These are phyloP conservation scores for Eleginops maclovinus DNA, from an alignment of 2,113 vertebrate genomes.

Conservation along the genomic window DNA sequence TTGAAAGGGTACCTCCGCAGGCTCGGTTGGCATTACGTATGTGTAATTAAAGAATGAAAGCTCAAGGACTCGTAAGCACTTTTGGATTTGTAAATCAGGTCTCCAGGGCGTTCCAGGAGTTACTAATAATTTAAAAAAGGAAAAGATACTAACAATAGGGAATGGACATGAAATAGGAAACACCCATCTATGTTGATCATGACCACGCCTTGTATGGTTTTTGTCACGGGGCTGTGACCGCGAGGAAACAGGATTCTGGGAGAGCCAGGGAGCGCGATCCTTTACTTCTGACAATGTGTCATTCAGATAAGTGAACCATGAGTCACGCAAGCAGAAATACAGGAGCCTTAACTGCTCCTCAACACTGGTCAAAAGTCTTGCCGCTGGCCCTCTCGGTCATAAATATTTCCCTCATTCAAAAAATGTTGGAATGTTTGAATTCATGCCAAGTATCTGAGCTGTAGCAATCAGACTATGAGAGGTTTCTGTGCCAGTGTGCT, in stretches of 20 bases:
- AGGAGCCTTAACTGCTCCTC: not conserved
- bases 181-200: conserved; percentile 57
- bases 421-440: conserved; percentile 9
- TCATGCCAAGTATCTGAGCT: not conserved
- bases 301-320: conserved; percentile 59
- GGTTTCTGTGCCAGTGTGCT: conserved; percentile 16
- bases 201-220: conserved; percentile 58
- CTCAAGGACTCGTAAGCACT: conserved; percentile 4
- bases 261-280: conserved; percentile 35
- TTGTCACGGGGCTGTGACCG: conserved; percentile 38
- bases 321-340: conserved; percentile 39
- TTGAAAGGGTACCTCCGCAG: not conserved
- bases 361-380: conserved; percentile 17
- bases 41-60: not conserved
- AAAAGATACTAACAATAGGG: conserved; percentile 71
- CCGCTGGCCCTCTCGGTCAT: not conserved
- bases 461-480: conserved; percentile 1
- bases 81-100: conserved; percentile 42
- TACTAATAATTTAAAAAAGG: conserved; percentile 65
- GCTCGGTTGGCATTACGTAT: not conserved
- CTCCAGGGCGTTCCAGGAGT: conserved; percentile 49
- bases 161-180: conserved; percentile 61
- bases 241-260: conserved; percentile 62
- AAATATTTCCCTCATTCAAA: conserved; percentile 9
- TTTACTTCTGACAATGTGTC: conserved; percentile 56